A percentile compares a stretch with the other conserved stretches of the same genome.
Conservation (phyloP, 2,888 invertebrate species). For the Stenurella melanura region DNA sequence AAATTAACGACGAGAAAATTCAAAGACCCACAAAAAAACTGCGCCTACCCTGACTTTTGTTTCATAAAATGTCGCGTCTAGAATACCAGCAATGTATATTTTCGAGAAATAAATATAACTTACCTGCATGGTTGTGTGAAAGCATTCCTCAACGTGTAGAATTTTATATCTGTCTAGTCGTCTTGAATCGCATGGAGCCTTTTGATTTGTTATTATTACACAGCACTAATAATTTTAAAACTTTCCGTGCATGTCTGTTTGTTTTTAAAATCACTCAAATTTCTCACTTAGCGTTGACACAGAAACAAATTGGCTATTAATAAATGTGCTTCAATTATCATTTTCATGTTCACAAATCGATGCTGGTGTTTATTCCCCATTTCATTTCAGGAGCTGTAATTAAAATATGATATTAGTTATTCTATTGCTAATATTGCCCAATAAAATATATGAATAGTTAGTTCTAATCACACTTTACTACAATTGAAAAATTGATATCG, state of each 20-base stretch:
- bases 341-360: conserved; percentile 10
- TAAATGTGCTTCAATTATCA: background rate
- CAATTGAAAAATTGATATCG: background rate
- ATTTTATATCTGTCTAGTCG: conserved; percentile 3
- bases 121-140: conserved; percentile 62
- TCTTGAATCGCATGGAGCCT: background rate
- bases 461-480: background rate
- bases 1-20: no score
- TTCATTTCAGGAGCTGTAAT: conserved; percentile 2
- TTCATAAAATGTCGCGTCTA: no score
- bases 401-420: conserved; percentile 5
- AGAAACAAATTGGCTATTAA: background rate
- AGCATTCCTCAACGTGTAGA: conserved; percentile 54
- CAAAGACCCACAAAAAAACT: no score
- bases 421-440: background rate
- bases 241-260: background rate
- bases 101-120: conserved; percentile 22
- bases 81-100: no score
- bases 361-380: conserved; percentile 4
- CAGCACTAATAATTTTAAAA: conserved; percentile 2
- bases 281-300: background rate
- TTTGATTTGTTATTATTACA: background rate
- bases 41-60: no score
- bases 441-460: background rate
- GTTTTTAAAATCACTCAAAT: conserved; percentile 5